These are phyloP conservation scores for Australoheros facetus DNA, from an alignment of 2,797 vertebrate genomes.

Conservation along the genomic window DNA sequence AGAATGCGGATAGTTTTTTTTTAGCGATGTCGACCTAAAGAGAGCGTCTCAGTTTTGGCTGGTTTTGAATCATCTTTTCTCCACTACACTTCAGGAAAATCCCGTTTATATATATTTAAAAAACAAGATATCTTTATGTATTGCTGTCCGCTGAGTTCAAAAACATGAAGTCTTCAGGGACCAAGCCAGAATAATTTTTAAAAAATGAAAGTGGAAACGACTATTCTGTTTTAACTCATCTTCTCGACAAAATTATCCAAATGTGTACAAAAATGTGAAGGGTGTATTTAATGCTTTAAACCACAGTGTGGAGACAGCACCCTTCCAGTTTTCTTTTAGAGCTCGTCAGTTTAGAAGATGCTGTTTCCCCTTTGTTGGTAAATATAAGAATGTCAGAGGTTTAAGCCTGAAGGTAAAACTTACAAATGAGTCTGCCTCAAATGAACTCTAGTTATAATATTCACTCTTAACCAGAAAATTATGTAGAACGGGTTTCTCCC, in stretches of 20 bases:
- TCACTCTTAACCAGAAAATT: background rate
- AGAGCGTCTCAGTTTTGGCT: background rate
- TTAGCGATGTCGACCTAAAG: background rate
- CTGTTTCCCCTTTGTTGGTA: background rate
- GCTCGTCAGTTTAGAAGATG: background rate
- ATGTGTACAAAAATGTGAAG: background rate
- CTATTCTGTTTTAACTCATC: background rate
- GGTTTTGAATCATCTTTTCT: background rate
- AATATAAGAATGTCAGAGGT: background rate
- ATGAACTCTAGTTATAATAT: background rate
- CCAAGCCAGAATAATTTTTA: too few species aligned
- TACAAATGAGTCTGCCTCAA: background rate
- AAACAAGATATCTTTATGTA: background rate
- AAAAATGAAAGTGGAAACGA: rapidly evolving
- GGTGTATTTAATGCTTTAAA: slow-evolving; percentile 3
- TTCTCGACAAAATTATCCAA: background rate
- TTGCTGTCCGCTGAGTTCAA: too few species aligned
- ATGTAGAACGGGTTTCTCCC: background rate
- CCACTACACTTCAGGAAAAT: background rate
- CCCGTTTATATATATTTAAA: background rate
- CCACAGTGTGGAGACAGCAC: slow-evolving; percentile 63
- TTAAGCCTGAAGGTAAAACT: background rate
- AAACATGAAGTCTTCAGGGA: too few species aligned
- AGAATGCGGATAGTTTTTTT: background rate
- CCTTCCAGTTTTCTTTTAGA: background rate